phyloP scores from a whole-genome alignment of 2,113 vertebrate species.

The Cyprinodon tularosa region DNA sequence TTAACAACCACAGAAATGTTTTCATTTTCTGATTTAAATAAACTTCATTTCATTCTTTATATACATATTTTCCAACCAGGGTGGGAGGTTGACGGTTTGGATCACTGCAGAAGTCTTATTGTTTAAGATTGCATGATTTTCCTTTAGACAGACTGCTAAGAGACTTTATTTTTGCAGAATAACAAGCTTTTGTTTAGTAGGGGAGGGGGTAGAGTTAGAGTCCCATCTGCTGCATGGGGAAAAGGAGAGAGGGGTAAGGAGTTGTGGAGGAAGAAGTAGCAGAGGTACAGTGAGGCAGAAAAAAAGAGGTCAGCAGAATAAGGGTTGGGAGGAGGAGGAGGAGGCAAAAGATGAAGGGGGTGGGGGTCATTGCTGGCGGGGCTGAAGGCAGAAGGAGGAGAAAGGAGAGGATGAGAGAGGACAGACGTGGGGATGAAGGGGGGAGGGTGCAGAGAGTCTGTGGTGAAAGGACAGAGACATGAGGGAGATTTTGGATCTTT shows the following conservation, averaged over 20 bases:
- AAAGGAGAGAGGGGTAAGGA: background rate
- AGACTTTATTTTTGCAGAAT: background rate
- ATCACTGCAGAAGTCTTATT: too few relatives aligned
- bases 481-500: background rate
- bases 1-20: too few relatives aligned
- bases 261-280: background rate
- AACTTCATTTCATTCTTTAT: too few relatives aligned
- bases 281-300: background rate
- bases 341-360: background rate
- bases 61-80: too few relatives aligned
- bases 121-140: too few relatives aligned
- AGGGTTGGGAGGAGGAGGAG: background rate
- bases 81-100: too few relatives aligned
- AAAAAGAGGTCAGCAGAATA: background rate
- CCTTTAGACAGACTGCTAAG: background rate
- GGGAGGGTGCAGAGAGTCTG: too few relatives aligned
- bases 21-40: too few relatives aligned
- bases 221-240: background rate
- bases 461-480: background rate
- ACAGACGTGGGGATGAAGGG: too few relatives aligned
- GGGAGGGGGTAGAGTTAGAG: too few relatives aligned
- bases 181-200: background rate
- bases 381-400: background rate
- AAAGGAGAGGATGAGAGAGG: too few relatives aligned
- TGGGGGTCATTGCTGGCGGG: background rate